Conservation (phyloP, 2,113 vertebrate species). For the Pipra filicauda region DNA sequence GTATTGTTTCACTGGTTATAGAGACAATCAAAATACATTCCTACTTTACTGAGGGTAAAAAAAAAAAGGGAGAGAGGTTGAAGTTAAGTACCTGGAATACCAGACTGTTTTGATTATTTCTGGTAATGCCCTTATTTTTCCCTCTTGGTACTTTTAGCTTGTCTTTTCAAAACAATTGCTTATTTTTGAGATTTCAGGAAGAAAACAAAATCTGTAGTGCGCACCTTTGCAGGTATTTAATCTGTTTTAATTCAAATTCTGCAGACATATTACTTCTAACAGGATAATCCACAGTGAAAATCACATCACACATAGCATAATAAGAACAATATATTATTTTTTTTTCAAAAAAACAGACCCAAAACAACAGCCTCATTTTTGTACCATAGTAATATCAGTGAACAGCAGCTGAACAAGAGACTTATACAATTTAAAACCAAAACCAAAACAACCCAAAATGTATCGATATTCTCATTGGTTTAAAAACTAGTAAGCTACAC, state of each 20-base stretch:
- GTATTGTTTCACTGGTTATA: background rate
- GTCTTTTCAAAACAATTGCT: background rate
- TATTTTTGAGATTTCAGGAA: background rate
- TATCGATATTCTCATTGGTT: background rate
- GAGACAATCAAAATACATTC: background rate
- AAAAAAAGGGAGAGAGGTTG: background rate
- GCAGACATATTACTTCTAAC: slow-evolving; percentile 42
- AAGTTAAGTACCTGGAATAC: background rate
- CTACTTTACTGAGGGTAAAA: background rate
- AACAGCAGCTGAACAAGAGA: slow-evolving; percentile 65
- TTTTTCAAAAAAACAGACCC: slow-evolving; percentile 4
- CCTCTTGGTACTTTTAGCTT: background rate
- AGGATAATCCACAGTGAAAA: slow-evolving; percentile 51
- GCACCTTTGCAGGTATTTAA: slow-evolving; percentile 45
- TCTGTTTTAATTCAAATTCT: slow-evolving; percentile 64
- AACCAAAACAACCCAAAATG: background rate
- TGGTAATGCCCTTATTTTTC: background rate
- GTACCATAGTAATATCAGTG: slow-evolving; percentile 43
- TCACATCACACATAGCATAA: slow-evolving; percentile 54
- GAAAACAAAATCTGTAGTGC: slow-evolving; percentile 3
- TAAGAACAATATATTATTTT: slow-evolving; percentile 2
- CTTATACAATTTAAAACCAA: background rate
- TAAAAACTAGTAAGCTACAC: background rate
- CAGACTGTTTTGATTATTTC: background rate
- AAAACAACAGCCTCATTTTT: slow-evolving; percentile 37